phyloP scores from a whole-genome alignment of 2,888 invertebrate genomes.

The Terebella lapidaria region DNA sequence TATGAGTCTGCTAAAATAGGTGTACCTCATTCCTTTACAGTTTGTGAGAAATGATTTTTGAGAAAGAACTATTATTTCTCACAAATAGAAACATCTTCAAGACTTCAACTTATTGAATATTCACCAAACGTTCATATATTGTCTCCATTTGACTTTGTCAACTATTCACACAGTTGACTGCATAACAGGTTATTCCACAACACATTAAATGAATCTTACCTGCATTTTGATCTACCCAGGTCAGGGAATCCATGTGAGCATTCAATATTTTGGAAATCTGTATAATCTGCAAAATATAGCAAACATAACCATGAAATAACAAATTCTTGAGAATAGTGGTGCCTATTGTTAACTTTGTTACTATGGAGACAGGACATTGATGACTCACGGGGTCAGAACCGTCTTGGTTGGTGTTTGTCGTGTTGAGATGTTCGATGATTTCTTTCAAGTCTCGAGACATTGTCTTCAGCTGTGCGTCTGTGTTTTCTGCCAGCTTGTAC shows the following conservation, averaged over 20 bases:
- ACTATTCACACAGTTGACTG: too few species aligned
- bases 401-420: constrained; percentile 68
- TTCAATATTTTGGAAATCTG: constrained; percentile 90
- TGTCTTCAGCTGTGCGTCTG: constrained; percentile 85
- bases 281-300: constrained; percentile 65
- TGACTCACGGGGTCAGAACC: constrained; percentile 75
- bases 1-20: too few species aligned
- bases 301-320: background rate
- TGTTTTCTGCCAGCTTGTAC: constrained; percentile 80
- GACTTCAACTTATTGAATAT: background rate
- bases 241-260: constrained; percentile 92
- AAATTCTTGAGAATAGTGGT: background rate
- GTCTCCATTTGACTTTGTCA: too few species aligned
- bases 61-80: too few species aligned
- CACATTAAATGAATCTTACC: constrained; percentile 37
- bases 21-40: too few species aligned
- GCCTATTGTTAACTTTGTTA: too few species aligned
- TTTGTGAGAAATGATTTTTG: too few species aligned
- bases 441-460: constrained; percentile 94
- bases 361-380: too few species aligned
- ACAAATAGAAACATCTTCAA: background rate
- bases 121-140: too few species aligned
- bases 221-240: constrained; percentile 87
- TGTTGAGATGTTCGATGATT: constrained; percentile 89
- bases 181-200: too few species aligned